Conservation (phyloP, 2,888 invertebrate genomes). For the Capitulum mitella region DNA sequence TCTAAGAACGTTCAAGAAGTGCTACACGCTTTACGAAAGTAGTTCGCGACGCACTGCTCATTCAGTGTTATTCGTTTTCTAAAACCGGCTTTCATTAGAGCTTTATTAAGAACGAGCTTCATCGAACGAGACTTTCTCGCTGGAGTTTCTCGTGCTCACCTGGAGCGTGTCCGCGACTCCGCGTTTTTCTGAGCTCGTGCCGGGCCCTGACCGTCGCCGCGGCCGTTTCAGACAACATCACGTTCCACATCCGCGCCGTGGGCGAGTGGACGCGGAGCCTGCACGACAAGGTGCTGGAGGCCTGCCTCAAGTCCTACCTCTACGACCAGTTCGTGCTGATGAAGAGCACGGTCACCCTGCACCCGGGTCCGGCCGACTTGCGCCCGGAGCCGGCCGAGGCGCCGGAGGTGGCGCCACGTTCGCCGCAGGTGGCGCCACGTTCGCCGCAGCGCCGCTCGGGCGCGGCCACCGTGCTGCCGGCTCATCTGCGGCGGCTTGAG, state of each 20-base stretch:
- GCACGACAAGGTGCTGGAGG: slow-evolving; percentile 37
- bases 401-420: neutral
- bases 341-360: neutral
- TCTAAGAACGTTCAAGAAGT: too few species aligned
- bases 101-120: too few species aligned
- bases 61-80: too few species aligned
- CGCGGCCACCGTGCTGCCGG: neutral
- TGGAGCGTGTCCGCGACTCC: too few species aligned
- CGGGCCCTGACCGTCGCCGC: too few species aligned
- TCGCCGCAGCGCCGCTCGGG: neutral
- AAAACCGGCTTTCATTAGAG: too few species aligned
- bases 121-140: too few species aligned
- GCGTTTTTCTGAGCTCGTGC: too few species aligned
- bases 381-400: neutral
- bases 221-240: slow-evolving; percentile 39
- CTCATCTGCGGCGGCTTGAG: neutral
- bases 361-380: neutral
- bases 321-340: slow-evolving; percentile 4
- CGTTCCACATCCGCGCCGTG: slow-evolving; percentile 44
- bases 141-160: too few species aligned
- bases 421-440: neutral
- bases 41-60: too few species aligned
- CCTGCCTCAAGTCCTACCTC: slow-evolving; percentile 26
- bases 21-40: too few species aligned
- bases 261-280: slow-evolving; percentile 44